Base-by-base conservation (phyloP, 2,797 vertebrate genomes). In the Dryobates pubescens region DNA sequence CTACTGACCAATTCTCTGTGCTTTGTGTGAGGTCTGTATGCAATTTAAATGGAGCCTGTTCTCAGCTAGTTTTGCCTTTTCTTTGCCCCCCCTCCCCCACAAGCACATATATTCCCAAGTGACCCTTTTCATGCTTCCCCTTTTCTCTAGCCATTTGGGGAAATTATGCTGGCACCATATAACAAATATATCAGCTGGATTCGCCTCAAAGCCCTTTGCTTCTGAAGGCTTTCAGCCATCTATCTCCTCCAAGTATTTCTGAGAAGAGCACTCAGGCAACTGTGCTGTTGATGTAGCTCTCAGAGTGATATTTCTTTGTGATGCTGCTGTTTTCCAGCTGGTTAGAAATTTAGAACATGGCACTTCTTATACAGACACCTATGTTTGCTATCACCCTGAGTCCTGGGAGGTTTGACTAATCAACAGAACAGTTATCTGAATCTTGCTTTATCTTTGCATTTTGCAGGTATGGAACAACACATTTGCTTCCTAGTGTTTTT, bases 1-100 rank as follows among this genome's bases (percentile, higher is more conserved):
- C 93, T 96, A 94, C 93, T 96, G 91, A 95, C 93, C 94, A 94
- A 85, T 92, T 94, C 90, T 94, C 92, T 92, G 93, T 95, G 95
- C 94, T 96, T 96, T 96, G 94, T 95, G 87, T 96, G 93, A 96
- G 94, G 95, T 96, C 95, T 96, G 81, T 67, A 69, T 89, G 90
- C 84, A 96, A 94, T 93, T 95, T 93, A 82, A 93, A 88, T 92
- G 74, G 86, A 95, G 90, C 74, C 88, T 86, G 72, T 93, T 94
- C 88, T 92, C 82, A 92, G 93, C 95, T 94, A 95, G 90, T 91
- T 94, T 93, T 96, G 91, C 86, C 79, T 94, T 92, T 95, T 89
- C 90, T 77, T 92, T 94, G 61, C 38, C 64, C 88, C 88, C 87
- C 86, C 73, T 92, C 90, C 94, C 86, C 88, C 95, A 86, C 72